Evolutionary conservation across 2,888 invertebrate genomes (phyloP).

Genomic region (Scaptomyza flava): DNA sequence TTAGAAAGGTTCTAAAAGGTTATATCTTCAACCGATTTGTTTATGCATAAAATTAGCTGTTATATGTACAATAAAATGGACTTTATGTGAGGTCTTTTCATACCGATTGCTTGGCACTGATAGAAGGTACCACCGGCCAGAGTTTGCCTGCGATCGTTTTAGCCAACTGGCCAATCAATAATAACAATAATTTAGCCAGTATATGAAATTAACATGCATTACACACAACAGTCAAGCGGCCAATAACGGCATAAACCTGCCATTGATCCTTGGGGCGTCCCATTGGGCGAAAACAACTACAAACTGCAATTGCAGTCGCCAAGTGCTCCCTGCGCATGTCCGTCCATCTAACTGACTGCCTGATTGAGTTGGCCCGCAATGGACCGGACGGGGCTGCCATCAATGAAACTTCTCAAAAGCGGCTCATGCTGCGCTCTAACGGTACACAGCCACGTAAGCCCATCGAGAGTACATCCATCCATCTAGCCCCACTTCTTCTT

Average conservation of each 20-base stretch:
- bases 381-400: slow-evolving; percentile 51
- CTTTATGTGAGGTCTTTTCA: neutral
- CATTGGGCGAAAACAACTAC: slow-evolving; percentile 55
- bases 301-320: slow-evolving; percentile 48
- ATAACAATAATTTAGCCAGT: slow-evolving; percentile 73
- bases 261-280: slow-evolving; percentile 77
- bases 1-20: neutral
- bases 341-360: slow-evolving; percentile 57
- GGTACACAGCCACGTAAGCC: slow-evolving; percentile 56
- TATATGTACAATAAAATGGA: neutral
- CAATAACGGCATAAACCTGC: slow-evolving; percentile 75
- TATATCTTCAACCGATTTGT: neutral
- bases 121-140: neutral
- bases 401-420: slow-evolving; percentile 65
- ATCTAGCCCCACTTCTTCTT: neutral
- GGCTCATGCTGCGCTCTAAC: slow-evolving; percentile 64
- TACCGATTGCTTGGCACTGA: neutral
- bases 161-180: slow-evolving; percentile 62
- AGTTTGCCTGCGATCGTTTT: slow-evolving; percentile 15
- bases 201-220: slow-evolving; percentile 79
- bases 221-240: slow-evolving; percentile 51
- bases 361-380: slow-evolving; percentile 70
- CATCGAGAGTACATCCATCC: slow-evolving; percentile 17
- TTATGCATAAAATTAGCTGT: neutral
- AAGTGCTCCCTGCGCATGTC: slow-evolving; percentile 54